phyloP scores from a whole-genome alignment of 2,797 vertebrate species.

The Oreortyx pictus region DNA sequence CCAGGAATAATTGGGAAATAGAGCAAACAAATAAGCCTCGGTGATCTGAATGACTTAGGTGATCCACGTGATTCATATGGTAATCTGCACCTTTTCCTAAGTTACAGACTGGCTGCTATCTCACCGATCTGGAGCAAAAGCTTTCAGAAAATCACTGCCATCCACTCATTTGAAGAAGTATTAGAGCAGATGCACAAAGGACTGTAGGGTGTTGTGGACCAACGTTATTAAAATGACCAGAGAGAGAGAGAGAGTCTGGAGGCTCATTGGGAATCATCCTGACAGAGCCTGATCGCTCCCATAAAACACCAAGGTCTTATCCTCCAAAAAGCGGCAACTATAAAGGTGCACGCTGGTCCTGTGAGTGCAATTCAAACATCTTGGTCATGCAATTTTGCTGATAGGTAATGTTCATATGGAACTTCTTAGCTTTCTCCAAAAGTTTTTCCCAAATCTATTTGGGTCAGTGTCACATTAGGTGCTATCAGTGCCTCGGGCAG shows the following conservation, averaged over 20 bases:
- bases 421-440: background rate
- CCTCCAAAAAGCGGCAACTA: background rate
- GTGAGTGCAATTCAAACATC: background rate
- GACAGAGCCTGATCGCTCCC: background rate
- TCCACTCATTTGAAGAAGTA: background rate
- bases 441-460: background rate
- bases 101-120: slow-evolving; percentile 3
- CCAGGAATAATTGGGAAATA: slow-evolving; percentile 54
- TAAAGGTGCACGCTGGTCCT: background rate
- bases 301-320: background rate
- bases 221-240: background rate
- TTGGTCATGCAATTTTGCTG: background rate
- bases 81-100: background rate
- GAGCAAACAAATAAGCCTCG: slow-evolving; percentile 52
- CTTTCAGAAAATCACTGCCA: background rate
- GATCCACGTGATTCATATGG: slow-evolving; percentile 36
- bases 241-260: background rate
- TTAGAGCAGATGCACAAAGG: background rate
- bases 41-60: slow-evolving; percentile 29
- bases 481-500: background rate
- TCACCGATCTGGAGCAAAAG: background rate
- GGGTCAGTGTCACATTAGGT: background rate
- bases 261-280: background rate
- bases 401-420: background rate
- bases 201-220: background rate